Percentiles rank a stretch among this genome's conserved stretches.
phyloP scores from a whole-genome alignment of 2,113 vertebrate species.

The Ochotona curzoniae region DNA sequence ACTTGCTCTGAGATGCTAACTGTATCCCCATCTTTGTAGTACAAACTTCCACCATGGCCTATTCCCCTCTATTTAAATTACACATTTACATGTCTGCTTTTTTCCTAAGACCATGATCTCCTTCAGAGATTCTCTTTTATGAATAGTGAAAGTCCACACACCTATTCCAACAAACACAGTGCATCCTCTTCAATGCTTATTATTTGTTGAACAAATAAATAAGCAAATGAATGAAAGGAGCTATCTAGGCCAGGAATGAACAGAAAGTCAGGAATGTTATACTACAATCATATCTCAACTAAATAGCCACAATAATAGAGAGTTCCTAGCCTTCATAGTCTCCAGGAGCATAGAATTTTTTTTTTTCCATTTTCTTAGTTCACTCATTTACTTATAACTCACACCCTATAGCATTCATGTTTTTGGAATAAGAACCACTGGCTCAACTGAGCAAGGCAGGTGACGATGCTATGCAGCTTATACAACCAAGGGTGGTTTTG shows the following conservation, averaged over 20 bases:
- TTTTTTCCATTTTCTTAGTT: background rate
- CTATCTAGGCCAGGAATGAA: background rate
- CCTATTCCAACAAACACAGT: background rate
- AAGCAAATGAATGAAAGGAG: background rate
- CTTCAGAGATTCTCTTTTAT: slow-evolving; percentile 8
- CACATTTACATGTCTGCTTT: background rate
- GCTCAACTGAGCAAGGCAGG: too few relatives aligned
- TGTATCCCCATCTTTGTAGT: background rate
- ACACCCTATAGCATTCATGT: background rate
- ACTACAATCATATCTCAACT: background rate
- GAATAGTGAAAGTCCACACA: background rate
- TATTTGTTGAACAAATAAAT: background rate
- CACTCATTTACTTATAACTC: background rate
- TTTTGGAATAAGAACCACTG: slow-evolving; percentile 7
- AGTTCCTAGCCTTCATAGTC: background rate
- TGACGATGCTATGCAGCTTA: too few relatives aligned
- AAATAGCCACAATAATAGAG: background rate
- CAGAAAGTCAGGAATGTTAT: slow-evolving; percentile 26
- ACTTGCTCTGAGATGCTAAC: background rate
- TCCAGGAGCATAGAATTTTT: background rate
- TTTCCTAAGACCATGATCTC: slow-evolving; percentile 12
- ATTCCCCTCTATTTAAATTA: background rate
- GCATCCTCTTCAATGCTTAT: background rate
- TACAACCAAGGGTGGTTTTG: too few relatives aligned
- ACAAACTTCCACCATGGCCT: background rate